These are phyloP conservation scores for Polylopha cassiicola DNA, from an alignment of 2,888 invertebrate species.

Conservation along the genomic window DNA sequence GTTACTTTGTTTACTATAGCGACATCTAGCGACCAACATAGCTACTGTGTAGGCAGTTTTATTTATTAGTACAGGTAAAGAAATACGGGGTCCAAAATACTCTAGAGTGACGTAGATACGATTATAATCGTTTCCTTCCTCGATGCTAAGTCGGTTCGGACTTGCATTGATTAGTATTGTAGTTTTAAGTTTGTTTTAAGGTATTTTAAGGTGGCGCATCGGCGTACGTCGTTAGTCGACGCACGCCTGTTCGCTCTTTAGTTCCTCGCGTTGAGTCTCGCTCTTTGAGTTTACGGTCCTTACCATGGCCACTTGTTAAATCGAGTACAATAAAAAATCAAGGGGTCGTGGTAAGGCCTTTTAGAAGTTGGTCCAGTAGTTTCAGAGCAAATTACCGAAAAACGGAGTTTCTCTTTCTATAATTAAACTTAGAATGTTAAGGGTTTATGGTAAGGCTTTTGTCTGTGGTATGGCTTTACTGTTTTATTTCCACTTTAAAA, in stretches of 20 bases:
- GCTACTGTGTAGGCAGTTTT: slow-evolving; percentile 15
- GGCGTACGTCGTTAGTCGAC: slow-evolving; percentile 52
- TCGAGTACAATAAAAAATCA: too few species aligned
- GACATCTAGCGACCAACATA: neutral
- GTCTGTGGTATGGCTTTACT: too few species aligned
- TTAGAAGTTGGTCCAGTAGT: too few species aligned
- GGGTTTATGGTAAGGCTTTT: too few species aligned
- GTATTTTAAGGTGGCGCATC: slow-evolving; percentile 44
- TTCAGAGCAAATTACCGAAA: too few species aligned
- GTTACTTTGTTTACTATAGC: too few species aligned
- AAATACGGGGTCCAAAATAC: slow-evolving; percentile 61
- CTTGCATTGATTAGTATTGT: slow-evolving; percentile 20
- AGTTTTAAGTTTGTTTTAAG: slow-evolving; percentile 21
- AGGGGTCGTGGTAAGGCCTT: too few species aligned
- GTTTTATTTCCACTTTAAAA: too few species aligned
- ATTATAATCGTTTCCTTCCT: slow-evolving; percentile 22
- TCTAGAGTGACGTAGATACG: slow-evolving; percentile 45
- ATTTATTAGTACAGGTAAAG: slow-evolving; percentile 49
- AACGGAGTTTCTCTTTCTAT: too few species aligned
- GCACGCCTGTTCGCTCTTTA: slow-evolving; percentile 59
- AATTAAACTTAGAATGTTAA: too few species aligned
- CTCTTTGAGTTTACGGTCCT: slow-evolving; percentile 29
- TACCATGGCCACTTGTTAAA: too few species aligned
- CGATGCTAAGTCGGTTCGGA: slow-evolving; percentile 24
- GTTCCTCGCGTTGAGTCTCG: slow-evolving; percentile 62